Percentiles rank a stretch among this genome's conserved stretches.
Evolutionary conservation across 2,797 vertebrate genomes (phyloP).

Genomic region (Sebastes cheni): DNA sequence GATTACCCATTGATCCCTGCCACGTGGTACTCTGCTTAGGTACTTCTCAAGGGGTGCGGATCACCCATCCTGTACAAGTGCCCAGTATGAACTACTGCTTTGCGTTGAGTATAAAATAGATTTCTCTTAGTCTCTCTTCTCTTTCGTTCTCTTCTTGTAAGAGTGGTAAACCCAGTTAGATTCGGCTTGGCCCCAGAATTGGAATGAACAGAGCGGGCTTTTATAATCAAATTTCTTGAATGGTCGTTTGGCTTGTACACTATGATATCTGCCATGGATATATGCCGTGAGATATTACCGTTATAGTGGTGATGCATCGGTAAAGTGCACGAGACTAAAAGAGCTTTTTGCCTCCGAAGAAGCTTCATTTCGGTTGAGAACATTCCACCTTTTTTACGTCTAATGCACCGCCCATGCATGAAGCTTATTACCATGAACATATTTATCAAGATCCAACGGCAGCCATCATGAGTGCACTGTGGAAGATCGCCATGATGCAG

Average conservation of each 20-base stretch:
- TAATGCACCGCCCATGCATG: conserved; percentile 5
- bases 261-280: conserved; percentile 35
- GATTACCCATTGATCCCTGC: conserved; percentile 19
- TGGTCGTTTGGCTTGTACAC: conserved; percentile 29
- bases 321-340: conserved; percentile 39
- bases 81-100: conserved; percentile 56
- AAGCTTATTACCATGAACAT: conserved; percentile 6
- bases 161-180: conserved; percentile 60
- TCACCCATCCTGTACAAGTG: conserved; percentile 26
- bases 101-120: conserved; percentile 42
- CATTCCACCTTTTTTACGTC: conserved; percentile 18
- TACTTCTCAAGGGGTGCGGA: conserved; percentile 21
- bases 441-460: conserved; percentile 18
- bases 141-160: conserved; percentile 23
- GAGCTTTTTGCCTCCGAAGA: neutral
- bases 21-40: conserved; percentile 3
- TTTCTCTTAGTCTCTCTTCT: conserved; percentile 34
- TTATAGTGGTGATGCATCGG: conserved; percentile 29
- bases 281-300: conserved; percentile 4
- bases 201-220: conserved; percentile 63
- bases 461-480: conserved; percentile 26
- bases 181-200: conserved; percentile 64
- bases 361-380: conserved; percentile 6
- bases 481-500: conserved; percentile 34
- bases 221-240: conserved; percentile 32